Evolutionary conservation across 53 echinoderm and acorn worm species (phyloP).

Genomic region (Henricia sp.): DNA sequence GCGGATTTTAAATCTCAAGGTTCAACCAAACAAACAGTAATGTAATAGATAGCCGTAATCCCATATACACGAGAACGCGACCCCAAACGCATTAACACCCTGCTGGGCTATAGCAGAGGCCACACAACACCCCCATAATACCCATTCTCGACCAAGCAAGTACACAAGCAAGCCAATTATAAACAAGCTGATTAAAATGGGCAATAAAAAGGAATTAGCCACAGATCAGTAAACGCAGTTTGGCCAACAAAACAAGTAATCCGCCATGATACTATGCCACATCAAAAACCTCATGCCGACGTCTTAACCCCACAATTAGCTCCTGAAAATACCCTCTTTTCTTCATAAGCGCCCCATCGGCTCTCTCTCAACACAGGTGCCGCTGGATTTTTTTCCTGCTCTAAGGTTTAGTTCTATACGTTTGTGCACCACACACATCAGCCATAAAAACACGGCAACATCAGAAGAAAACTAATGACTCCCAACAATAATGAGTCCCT

Average conservation of each 20-base stretch:
- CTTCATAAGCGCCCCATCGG: slow-evolving; percentile 27
- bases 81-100: too few relatives aligned
- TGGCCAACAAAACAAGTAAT: slow-evolving; percentile 32
- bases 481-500: neutral
- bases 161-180: slow-evolving; percentile 45
- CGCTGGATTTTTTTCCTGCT: slow-evolving; percentile 23
- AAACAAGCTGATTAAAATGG: slow-evolving; percentile 18
- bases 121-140: too few relatives aligned
- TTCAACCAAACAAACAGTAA: slow-evolving; percentile 23
- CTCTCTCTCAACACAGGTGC: slow-evolving; percentile 17
- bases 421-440: slow-evolving; percentile 20
- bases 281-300: slow-evolving; percentile 40
- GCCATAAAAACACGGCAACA: slow-evolving; percentile 48
- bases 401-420: too few relatives aligned
- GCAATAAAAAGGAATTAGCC: slow-evolving; percentile 50
- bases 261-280: slow-evolving; percentile 47
- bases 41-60: slow-evolving; percentile 61
- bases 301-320: slow-evolving; percentile 37
- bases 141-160: too few relatives aligned
- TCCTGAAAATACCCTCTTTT: slow-evolving; percentile 41
- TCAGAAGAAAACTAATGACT: slow-evolving; percentile 50
- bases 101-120: too few relatives aligned
- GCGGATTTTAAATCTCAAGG: neutral
- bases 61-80: neutral
- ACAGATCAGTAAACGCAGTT: slow-evolving; percentile 21